Conservation (phyloP, 2,113 vertebrate species). For the Astatoreochromis straeleni region DNA sequence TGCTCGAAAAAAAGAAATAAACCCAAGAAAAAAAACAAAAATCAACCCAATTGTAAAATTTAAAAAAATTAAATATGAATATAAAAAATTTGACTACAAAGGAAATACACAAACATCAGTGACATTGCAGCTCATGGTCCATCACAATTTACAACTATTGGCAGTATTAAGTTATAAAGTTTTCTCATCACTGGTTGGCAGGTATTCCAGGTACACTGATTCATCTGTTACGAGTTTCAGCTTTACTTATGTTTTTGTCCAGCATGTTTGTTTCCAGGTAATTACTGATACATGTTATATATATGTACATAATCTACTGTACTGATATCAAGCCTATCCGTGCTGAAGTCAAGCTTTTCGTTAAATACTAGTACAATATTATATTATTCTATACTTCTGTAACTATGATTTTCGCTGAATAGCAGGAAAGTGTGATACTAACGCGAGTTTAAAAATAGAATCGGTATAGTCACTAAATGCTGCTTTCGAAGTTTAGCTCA, state of each 20-base stretch:
- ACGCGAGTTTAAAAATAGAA: accelerated
- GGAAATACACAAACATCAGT: background rate
- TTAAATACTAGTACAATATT: background rate
- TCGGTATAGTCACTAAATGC: accelerated
- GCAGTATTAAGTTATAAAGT: background rate
- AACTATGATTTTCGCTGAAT: background rate
- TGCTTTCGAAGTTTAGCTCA: accelerated
- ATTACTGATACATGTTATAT: background rate
- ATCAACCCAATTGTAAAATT: background rate
- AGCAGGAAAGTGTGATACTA: background rate
- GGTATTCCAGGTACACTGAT: background rate
- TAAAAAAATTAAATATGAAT: background rate
- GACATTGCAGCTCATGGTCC: background rate
- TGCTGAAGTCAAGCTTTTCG: background rate
- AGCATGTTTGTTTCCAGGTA: background rate
- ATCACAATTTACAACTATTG: accelerated
- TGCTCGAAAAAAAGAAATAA: accelerated
- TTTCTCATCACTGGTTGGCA: accelerated
- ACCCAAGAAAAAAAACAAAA: background rate
- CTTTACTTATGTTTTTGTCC: background rate
- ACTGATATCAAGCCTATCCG: background rate
- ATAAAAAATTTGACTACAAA: background rate
- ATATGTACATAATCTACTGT: background rate
- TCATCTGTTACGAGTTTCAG: background rate
- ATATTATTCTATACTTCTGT: background rate